Evolutionary conservation across 2,888 invertebrate genomes (phyloP), one percentile per base, ranked within the genome.

Genomic region (Apeira syringaria): DNA sequence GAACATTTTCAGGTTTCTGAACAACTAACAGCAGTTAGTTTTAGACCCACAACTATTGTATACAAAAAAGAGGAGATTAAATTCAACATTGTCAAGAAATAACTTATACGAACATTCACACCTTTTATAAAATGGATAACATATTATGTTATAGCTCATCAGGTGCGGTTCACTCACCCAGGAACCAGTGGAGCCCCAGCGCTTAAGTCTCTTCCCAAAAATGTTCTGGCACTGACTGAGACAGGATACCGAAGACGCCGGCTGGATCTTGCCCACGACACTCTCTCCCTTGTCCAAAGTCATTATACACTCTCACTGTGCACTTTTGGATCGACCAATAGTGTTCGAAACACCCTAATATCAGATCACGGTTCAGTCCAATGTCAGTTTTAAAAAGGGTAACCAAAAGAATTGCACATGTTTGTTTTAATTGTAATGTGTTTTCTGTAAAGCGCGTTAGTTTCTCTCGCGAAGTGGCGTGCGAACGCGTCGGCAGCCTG

Each of bases 141-240:
- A n/a, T n/a, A n/a, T n/a, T n/a, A n/a, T n/a, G n/a, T n/a, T n/a
- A n/a, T n/a, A n/a, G n/a, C n/a, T n/a, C n/a, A n/a, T 1, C 4
- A 17, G 17, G 17, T 2, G 6, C 17, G 6, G 6, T 5, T 7
- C 12, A 55, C 90, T 91, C 87, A 94, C 94, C 94, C 94, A 94
- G 60, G 94, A 94, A 69, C 94, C 94, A 1, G 94, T 93, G 50
- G 94, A 94, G 48, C 93, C 93, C 94, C 94, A 94, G 74, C 94
- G 88, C 65, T 93, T 91, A 40, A 94, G 87, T 62, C 92, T 89
- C 57, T 93, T 92, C 43, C 93, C 93, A 70, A 93, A 93, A 72
- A 93, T 91, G 77, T 92, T 93, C 78, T 92, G 92, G 68, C 85
- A 93, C 83, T 88, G 89, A 48, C 89, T 88, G 61, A 90, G 74